phyloP scores from a whole-genome alignment of 2,113 vertebrate genomes.

The Mustelus asterias region DNA sequence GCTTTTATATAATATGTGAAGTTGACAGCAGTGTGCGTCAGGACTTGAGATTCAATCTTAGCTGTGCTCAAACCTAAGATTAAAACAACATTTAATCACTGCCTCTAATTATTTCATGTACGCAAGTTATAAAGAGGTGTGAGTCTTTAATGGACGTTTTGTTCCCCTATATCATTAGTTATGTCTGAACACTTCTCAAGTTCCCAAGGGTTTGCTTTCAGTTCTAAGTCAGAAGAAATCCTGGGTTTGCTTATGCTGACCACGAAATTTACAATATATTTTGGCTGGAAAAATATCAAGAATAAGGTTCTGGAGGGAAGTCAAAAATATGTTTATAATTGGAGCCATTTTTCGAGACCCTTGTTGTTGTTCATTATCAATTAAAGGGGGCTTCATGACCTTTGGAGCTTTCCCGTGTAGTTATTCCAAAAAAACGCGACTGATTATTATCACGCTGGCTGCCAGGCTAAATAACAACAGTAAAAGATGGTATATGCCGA shows the following conservation, averaged over 20 bases:
- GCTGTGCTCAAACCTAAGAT: neutral
- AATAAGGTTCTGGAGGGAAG: neutral
- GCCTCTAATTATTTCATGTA: neutral
- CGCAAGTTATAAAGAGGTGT: neutral
- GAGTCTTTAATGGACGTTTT: neutral
- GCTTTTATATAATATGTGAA: neutral
- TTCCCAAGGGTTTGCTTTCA: neutral
- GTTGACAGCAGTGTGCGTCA: neutral
- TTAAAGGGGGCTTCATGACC: neutral
- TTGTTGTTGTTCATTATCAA: neutral
- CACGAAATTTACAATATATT: neutral
- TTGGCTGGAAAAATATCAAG: constrained; percentile 1
- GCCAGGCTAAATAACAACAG: neutral
- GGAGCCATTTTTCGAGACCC: neutral
- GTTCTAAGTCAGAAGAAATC: neutral
- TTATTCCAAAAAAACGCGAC: neutral
- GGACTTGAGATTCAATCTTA: neutral
- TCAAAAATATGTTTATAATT: neutral
- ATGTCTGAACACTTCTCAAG: neutral
- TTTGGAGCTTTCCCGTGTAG: neutral
- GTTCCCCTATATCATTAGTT: neutral
- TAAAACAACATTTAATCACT: neutral
- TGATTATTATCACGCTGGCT: neutral
- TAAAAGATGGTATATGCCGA: neutral
- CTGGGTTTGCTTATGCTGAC: neutral